Percentiles rank a stretch among this genome's conserved stretches.
Conservation (phyloP, 2,797 vertebrate species). For the Vireo griseus region DNA sequence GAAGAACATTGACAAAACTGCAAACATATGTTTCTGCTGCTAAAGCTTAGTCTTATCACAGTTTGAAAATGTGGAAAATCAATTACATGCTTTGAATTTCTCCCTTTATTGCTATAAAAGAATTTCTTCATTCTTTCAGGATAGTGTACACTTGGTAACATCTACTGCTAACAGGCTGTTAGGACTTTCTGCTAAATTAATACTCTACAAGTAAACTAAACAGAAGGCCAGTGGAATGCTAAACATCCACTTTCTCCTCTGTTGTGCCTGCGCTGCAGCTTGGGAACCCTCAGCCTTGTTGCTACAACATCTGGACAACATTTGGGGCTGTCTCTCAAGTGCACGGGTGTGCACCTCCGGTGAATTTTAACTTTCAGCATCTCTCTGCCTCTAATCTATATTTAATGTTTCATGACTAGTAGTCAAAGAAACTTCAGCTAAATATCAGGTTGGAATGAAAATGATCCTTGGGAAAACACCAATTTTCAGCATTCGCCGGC, state of each 20-base stretch:
- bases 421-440: constrained; percentile 78
- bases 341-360: constrained; percentile 71
- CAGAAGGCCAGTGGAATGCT: constrained; percentile 72
- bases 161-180: constrained; percentile 72
- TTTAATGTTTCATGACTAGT: constrained; percentile 82
- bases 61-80: constrained; percentile 74
- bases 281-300: constrained; percentile 69
- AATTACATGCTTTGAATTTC: constrained; percentile 70
- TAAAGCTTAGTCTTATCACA: constrained; percentile 72
- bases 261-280: constrained; percentile 68
- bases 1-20: constrained; percentile 67
- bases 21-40: constrained; percentile 72
- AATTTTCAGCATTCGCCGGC: constrained; percentile 68
- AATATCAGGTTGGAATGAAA: constrained; percentile 80
- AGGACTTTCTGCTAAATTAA: constrained; percentile 72
- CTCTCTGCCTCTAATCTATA: constrained; percentile 80
- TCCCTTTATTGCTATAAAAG: constrained; percentile 68
- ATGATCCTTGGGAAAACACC: constrained; percentile 78
- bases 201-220: constrained; percentile 71
- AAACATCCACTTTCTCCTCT: constrained; percentile 70
- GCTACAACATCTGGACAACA: constrained; percentile 80
- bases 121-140: constrained; percentile 67
- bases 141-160: constrained; percentile 54
- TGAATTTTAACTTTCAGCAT: constrained; percentile 83
- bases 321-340: constrained; percentile 76